phyloP scores from a whole-genome alignment of 2,888 invertebrate genomes.

The Mythimna pallens region DNA sequence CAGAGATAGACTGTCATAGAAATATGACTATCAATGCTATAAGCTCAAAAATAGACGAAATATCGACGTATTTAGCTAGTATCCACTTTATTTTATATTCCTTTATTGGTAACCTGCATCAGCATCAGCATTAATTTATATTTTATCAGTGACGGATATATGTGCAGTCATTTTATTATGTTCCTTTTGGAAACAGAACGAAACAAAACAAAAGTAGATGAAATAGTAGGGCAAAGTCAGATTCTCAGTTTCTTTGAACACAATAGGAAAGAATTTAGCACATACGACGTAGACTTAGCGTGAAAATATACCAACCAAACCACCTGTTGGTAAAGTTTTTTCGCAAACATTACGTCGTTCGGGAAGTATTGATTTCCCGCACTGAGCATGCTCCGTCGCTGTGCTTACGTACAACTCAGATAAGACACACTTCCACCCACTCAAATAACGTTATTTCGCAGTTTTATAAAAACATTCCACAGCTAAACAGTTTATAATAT shows the following conservation, averaged over 20 bases:
- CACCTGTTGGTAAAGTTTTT: conserved; percentile 80
- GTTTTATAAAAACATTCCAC: conserved; percentile 46
- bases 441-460: conserved; percentile 62
- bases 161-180: not conserved
- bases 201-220: not conserved
- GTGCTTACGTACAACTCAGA: conserved; percentile 73
- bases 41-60: not conserved
- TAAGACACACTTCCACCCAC: conserved; percentile 83
- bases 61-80: not conserved
- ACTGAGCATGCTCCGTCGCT: conserved; percentile 84
- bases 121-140: not conserved
- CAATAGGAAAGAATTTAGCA: not conserved
- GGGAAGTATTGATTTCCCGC: conserved; percentile 83
- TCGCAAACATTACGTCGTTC: conserved; percentile 66
- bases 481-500: conserved; percentile 11
- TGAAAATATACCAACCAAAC: conserved; percentile 34
- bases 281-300: not conserved
- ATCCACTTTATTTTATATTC: not conserved
- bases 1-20: too few relatives aligned
- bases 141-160: not conserved
- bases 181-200: not conserved
- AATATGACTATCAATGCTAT: not conserved
- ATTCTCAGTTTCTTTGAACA: conserved; percentile 2
- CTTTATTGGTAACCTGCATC: not conserved
- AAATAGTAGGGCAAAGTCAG: not conserved